Percentiles rank a stretch among this genome's conserved stretches.
Evolutionary conservation across 2,888 invertebrate genomes (phyloP).

Genomic region (Clanis bilineata): DNA sequence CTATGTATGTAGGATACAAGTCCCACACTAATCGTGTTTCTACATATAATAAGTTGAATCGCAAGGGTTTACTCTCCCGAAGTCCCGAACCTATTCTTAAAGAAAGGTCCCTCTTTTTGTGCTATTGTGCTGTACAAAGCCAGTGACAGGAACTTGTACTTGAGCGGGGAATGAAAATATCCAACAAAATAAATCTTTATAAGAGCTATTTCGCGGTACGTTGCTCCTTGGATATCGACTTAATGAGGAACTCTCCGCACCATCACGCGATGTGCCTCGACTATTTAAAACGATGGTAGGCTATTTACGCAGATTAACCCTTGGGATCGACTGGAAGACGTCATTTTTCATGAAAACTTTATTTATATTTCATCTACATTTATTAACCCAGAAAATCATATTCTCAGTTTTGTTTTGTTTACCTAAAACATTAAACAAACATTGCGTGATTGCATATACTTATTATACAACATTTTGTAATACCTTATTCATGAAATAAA

Average conservation of each 20-base stretch:
- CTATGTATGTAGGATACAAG: not conserved
- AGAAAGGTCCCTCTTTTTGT: not conserved
- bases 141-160: not conserved
- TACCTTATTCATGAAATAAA: no score
- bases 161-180: not conserved
- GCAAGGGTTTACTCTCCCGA: no score
- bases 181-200: slow-evolving; percentile 38
- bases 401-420: slow-evolving; percentile 14
- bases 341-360: slow-evolving; percentile 54
- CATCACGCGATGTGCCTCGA: slow-evolving; percentile 49
- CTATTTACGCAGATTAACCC: slow-evolving; percentile 55
- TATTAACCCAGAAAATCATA: slow-evolving; percentile 31
- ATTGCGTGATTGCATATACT: no score
- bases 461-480: no score
- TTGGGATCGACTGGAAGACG: slow-evolving; percentile 45
- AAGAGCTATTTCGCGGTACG: slow-evolving; percentile 42
- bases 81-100: not conserved
- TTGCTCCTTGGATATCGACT: slow-evolving; percentile 51
- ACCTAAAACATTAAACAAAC: no score
- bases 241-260: slow-evolving; percentile 60
- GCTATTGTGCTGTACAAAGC: not conserved
- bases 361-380: slow-evolving; percentile 38
- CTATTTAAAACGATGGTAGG: slow-evolving; percentile 53
- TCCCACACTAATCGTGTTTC: not conserved
- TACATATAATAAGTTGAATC: no score